Conservation (phyloP, 2,113 vertebrate genomes). For the Bambusicola thoracicus region DNA sequence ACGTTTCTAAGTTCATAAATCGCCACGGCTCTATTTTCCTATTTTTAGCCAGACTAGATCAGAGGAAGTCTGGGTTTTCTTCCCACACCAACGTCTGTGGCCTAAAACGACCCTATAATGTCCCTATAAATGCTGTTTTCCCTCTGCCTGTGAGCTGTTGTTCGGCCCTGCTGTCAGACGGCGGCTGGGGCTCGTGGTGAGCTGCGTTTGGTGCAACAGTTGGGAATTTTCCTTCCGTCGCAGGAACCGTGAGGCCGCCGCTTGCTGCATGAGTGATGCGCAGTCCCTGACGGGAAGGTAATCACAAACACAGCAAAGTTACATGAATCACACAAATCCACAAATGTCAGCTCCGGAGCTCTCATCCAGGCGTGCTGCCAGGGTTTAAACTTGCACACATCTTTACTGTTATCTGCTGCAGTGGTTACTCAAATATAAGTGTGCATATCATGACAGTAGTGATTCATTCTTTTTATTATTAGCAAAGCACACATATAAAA, state of each 20-base stretch:
- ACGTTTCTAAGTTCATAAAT: conserved; percentile 33
- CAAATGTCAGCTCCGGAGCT: neutral
- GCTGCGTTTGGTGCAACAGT: neutral
- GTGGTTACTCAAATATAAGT: neutral
- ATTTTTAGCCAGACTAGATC: conserved; percentile 17
- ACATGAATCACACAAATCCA: conserved; percentile 16
- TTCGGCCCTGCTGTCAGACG: accelerated
- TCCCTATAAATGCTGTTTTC: neutral
- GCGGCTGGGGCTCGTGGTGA: neutral
- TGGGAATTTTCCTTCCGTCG: neutral
- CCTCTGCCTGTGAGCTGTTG: neutral
- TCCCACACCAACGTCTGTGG: neutral
- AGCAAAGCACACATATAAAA: conserved; percentile 7
- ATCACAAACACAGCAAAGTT: neutral
- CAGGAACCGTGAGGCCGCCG: neutral
- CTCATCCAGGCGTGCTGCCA: conserved; percentile 1
- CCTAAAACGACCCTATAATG: neutral
- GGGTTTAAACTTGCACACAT: neutral
- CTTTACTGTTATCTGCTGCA: neutral
- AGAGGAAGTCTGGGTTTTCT: conserved; percentile 3
- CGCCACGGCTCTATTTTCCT: conserved; percentile 17
- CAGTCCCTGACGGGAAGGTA: neutral
- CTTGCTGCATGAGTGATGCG: neutral
- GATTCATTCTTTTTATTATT: conserved; percentile 44
- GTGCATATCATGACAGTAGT: neutral